Percentiles rank a stretch among this genome's conserved stretches.
These are phyloP conservation scores for Mimachlamys varia DNA, from an alignment of 2,888 invertebrate species.

Conservation along the genomic window DNA sequence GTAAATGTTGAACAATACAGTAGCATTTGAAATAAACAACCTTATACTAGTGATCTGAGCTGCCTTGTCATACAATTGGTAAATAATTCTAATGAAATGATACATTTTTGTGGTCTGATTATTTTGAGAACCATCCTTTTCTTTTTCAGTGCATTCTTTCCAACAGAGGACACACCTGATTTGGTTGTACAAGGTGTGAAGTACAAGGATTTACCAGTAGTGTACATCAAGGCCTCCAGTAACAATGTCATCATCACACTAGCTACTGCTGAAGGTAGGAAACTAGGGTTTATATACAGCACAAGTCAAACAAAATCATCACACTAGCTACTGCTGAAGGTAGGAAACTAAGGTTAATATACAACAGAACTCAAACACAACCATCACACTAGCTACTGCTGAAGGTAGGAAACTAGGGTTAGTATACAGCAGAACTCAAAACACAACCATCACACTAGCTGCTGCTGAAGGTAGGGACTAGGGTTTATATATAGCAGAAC, in stretches of 20 bases:
- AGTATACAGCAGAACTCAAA: background rate
- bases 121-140: background rate
- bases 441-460: background rate
- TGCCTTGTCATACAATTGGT: background rate
- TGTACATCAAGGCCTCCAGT: background rate
- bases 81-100: too few relatives aligned
- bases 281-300: background rate
- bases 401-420: background rate
- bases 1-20: too few relatives aligned
- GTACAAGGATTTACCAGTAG: background rate
- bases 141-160: background rate
- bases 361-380: background rate
- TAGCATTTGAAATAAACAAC: too few relatives aligned
- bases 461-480: background rate
- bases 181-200: background rate
- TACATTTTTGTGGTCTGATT: background rate
- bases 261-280: background rate
- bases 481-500: too few relatives aligned
- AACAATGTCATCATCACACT: background rate
- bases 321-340: background rate
- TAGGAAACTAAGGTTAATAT: background rate
- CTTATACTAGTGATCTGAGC: too few relatives aligned
- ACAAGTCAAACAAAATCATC: background rate
- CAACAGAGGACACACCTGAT: conserved; percentile 12
- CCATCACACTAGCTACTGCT: background rate